Percentiles rank a stretch among this genome's conserved stretches.
These are phyloP conservation scores for Zaprionus davidi DNA, from an alignment of 1,140 invertebrate species.

Conservation along the genomic window DNA sequence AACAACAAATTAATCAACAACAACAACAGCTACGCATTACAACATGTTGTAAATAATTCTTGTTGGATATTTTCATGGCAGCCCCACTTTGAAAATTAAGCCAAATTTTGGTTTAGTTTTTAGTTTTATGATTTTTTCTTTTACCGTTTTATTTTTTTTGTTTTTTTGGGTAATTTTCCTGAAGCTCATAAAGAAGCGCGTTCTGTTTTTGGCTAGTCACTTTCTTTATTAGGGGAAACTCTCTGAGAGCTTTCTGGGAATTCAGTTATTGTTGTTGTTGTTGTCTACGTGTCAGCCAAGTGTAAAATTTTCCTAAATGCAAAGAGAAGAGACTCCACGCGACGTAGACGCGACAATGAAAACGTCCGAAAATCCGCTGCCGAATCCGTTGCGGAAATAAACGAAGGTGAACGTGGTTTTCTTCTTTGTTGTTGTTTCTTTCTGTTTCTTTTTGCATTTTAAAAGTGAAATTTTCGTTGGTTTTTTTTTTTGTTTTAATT, in stretches of 20 bases:
- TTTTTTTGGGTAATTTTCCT: constrained; percentile 53
- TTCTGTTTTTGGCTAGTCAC: constrained; percentile 57
- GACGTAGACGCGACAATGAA: constrained; percentile 60
- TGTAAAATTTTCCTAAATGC: constrained; percentile 65
- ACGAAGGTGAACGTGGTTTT: constrained; percentile 73
- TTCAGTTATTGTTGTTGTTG: constrained; percentile 2
- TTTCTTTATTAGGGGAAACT: constrained; percentile 57
- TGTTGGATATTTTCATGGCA: constrained; percentile 62
- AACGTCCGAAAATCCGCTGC: constrained; percentile 62
- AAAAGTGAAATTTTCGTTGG: constrained; percentile 76
- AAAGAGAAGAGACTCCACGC: constrained; percentile 10
- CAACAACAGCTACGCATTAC: constrained; percentile 58
- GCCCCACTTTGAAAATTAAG: constrained; percentile 25
- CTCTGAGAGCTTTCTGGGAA: constrained; percentile 35
- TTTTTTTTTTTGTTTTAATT: constrained; percentile 60
- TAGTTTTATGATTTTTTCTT: constrained; percentile 20
- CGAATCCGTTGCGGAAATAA: constrained; percentile 73
- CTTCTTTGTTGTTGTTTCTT: not conserved
- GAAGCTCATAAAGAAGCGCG: constrained; percentile 60
- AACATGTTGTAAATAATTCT: constrained; percentile 78
- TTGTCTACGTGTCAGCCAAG: constrained; percentile 41
- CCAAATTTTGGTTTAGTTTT: constrained; percentile 20
- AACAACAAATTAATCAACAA: constrained; percentile 35
- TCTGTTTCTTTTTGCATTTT: constrained; percentile 66
- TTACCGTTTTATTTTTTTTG: constrained; percentile 19